Conservation (phyloP, 2,888 invertebrate genomes). For the Acleris laterana region DNA sequence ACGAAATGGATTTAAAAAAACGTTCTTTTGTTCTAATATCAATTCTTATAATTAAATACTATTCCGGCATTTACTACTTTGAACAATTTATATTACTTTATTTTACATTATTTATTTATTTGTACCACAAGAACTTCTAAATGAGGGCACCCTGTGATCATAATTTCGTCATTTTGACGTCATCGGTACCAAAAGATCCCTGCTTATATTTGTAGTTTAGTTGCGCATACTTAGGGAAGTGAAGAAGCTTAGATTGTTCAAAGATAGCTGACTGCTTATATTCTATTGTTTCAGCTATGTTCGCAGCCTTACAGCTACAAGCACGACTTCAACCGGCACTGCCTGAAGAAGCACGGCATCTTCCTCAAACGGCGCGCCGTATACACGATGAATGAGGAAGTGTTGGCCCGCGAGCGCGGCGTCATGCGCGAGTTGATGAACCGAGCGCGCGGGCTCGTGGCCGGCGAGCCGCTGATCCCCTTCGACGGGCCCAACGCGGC, state of each 20-base stretch:
- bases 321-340: slow-evolving; percentile 70
- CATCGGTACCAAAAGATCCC: too few relatives aligned
- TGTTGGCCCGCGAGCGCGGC: slow-evolving; percentile 56
- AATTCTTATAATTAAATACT: too few relatives aligned
- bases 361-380: slow-evolving; percentile 62
- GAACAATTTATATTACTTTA: too few relatives aligned
- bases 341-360: slow-evolving; percentile 71
- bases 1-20: too few relatives aligned
- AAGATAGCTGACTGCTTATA: neutral
- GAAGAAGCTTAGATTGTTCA: neutral
- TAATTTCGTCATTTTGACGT: too few relatives aligned
- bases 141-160: too few relatives aligned
- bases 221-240: too few relatives aligned
- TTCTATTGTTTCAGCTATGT: slow-evolving; percentile 61
- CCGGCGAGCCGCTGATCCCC: slow-evolving; percentile 54
- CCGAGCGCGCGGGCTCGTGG: slow-evolving; percentile 50
- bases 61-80: too few relatives aligned
- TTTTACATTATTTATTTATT: too few relatives aligned
- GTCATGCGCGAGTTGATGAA: slow-evolving; percentile 60
- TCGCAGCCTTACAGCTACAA: slow-evolving; percentile 74
- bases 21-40: too few relatives aligned
- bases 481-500: slow-evolving; percentile 60
- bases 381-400: slow-evolving; percentile 65
- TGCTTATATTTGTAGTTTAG: too few relatives aligned
- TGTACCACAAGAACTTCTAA: too few relatives aligned